Percentiles rank a stretch among this genome's conserved stretches.
Evolutionary conservation across 2,888 invertebrate genomes (phyloP).

Genomic region (Acheta domesticus): DNA sequence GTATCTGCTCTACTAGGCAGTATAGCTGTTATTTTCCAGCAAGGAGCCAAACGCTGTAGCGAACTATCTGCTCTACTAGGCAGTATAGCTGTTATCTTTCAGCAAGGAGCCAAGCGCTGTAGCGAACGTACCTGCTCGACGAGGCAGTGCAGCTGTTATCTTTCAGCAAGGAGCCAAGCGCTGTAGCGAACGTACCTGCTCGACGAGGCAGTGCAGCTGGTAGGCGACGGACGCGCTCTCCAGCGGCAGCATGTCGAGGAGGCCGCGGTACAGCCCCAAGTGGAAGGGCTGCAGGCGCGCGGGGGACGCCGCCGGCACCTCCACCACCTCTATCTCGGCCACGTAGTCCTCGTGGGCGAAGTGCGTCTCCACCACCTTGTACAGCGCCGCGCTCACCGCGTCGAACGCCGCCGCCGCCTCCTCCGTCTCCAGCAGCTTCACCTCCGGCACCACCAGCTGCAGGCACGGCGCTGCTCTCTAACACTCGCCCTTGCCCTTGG

Average conservation of each 20-base stretch:
- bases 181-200: not conserved
- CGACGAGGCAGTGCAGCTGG: not conserved
- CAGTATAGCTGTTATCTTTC: too few relatives aligned
- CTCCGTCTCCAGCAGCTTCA: not conserved
- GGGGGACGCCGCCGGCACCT: not conserved
- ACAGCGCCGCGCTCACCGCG: not conserved
- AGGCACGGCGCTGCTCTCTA: not conserved
- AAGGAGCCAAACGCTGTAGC: too few relatives aligned
- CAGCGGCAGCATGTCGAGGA: not conserved
- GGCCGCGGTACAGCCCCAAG: not conserved
- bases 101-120: too few relatives aligned
- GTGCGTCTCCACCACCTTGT: not conserved
- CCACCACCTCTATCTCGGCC: not conserved
- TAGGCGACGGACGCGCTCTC: not conserved
- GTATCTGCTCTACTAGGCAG: too few relatives aligned
- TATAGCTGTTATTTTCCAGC: too few relatives aligned
- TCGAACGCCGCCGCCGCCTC: not conserved
- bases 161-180: too few relatives aligned
- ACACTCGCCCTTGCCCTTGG: too few relatives aligned
- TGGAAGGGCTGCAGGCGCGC: not conserved
- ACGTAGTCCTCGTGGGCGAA: not conserved
- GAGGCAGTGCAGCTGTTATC: too few relatives aligned
- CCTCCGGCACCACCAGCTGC: not conserved
- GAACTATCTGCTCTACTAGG: too few relatives aligned
- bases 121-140: too few relatives aligned